Percentiles rank a stretch among this genome's conserved stretches.
These are phyloP conservation scores for Molothrus ater DNA, from an alignment of 2,797 vertebrate genomes.

Conservation along the genomic window DNA sequence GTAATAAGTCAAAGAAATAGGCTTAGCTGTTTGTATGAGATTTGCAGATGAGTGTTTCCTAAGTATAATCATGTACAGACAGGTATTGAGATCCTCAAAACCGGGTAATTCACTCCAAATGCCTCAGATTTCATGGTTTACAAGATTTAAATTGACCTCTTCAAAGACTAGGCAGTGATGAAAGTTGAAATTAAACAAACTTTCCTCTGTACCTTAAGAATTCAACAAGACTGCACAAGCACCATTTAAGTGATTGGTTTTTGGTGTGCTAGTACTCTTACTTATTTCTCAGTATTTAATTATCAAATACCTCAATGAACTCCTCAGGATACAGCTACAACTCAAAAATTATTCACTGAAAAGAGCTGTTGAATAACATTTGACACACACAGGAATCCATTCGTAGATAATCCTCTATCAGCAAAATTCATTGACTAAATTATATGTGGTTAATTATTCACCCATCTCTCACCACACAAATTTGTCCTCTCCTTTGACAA, in stretches of 20 bases:
- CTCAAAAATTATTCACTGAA: constrained; percentile 20
- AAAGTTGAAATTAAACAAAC: background rate
- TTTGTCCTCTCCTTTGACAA: background rate
- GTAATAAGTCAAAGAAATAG: background rate
- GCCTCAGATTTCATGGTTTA: background rate
- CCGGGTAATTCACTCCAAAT: background rate
- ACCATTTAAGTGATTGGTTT: background rate
- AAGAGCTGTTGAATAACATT: constrained; percentile 10
- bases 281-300: background rate
- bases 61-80: background rate
- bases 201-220: background rate
- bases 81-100: background rate
- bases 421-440: constrained; percentile 26
- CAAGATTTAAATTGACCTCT: background rate
- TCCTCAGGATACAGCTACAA: background rate
- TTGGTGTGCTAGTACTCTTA: background rate
- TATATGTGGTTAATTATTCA: constrained; percentile 11
- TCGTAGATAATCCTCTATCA: background rate
- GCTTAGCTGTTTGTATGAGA: background rate
- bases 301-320: constrained; percentile 17
- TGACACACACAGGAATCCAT: background rate
- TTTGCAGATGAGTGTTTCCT: background rate
- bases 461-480: background rate
- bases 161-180: background rate
- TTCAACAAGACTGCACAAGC: background rate